A percentile compares a stretch with the other conserved stretches of the same genome.
Conservation (phyloP, 2,113 vertebrate genomes). For the Conger conger region DNA sequence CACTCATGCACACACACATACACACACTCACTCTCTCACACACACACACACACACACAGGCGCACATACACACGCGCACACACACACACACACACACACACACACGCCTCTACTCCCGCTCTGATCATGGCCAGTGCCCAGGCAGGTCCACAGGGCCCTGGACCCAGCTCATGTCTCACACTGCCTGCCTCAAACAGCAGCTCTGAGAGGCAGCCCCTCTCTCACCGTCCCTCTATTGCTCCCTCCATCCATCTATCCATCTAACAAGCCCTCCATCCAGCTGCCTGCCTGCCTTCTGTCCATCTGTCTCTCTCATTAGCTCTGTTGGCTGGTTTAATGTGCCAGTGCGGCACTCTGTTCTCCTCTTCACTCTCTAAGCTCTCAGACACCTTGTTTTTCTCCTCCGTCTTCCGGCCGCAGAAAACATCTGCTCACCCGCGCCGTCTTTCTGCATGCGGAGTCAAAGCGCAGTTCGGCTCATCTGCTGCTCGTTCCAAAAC, state of each 20-base stretch:
- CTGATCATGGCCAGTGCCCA: neutral
- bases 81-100: no score
- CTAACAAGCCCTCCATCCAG: conserved; percentile 10
- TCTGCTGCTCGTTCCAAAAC: neutral
- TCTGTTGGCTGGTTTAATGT: neutral
- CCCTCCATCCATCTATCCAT: neutral
- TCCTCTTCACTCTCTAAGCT: neutral
- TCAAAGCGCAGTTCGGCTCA: neutral
- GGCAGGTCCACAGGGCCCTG: neutral
- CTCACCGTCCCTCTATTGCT: neutral
- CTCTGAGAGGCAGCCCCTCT: neutral
- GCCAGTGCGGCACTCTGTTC: neutral
- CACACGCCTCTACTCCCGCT: neutral
- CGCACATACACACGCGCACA: neutral
- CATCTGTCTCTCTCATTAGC: conserved; percentile 6
- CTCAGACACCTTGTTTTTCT: neutral
- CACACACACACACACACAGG: neutral
- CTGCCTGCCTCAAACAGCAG: neutral
- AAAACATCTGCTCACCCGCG: neutral
- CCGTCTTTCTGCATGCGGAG: neutral
- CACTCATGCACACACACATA: neutral
- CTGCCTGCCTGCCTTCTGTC: neutral
- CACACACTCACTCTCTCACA: neutral
- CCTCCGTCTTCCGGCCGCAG: neutral
- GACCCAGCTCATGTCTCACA: neutral